Conservation (phyloP, 2,113 vertebrate genomes). For the Irena cyanogastra region DNA sequence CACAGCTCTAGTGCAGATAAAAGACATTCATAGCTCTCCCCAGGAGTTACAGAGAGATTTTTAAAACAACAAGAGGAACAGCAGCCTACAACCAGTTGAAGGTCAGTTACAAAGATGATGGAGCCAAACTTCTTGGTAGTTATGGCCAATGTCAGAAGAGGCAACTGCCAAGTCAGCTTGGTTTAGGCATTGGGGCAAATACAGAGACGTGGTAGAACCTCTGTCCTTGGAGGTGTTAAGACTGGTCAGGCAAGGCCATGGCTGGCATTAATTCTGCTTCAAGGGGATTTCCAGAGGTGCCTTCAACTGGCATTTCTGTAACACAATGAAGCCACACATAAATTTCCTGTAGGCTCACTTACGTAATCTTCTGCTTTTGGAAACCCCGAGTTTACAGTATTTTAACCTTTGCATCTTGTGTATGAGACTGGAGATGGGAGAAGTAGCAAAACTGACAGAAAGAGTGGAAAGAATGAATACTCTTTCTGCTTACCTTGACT, state of each 20-base stretch:
- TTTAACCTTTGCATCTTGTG: background rate
- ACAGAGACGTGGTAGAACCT: background rate
- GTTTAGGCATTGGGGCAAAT: background rate
- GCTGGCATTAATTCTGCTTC: background rate
- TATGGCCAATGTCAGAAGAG: background rate
- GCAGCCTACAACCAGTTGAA: background rate
- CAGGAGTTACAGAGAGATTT: background rate
- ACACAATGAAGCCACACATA: background rate
- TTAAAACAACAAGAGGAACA: background rate
- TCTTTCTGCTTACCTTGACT: background rate
- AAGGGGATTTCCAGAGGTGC: background rate
- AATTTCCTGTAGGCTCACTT: background rate
- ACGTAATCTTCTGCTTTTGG: background rate
- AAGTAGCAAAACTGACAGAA: background rate
- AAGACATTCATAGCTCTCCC: background rate
- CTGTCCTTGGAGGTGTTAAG: background rate
- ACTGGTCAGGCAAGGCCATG: background rate
- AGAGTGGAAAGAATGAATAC: background rate
- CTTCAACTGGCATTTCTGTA: background rate
- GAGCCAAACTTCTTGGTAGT: background rate
- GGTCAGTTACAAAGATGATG: background rate
- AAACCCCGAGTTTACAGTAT: background rate
- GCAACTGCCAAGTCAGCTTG: background rate
- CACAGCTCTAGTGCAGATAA: background rate
- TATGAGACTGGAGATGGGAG: background rate